Base-by-base conservation (phyloP, 2,888 invertebrate species). In the Rhopalosiphum nymphaeae region DNA sequence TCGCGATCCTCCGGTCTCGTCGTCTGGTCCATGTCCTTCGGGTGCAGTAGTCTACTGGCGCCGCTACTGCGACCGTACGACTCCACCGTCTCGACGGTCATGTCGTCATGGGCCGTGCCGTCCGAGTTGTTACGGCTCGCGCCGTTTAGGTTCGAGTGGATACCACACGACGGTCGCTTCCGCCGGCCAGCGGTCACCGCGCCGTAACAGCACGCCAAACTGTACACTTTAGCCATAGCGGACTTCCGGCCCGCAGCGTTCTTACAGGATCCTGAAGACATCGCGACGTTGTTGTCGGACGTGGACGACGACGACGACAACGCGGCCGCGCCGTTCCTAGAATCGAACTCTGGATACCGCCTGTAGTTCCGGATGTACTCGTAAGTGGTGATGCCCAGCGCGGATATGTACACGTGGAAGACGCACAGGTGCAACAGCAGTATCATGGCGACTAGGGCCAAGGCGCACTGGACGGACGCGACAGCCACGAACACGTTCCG, bases 401-500 rank as follows among this genome's bases (percentile, higher is more conserved):
- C 97, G 7, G 97, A 97, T 95, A 98, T 98, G 96, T 98, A 98
- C 94, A 98, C 97, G 96, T 98, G 98, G 96, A 98, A 98, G 96
- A 98, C 98, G 96, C 98, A 98, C 92, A 98, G 96, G 96, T 98
- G 98, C 95, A 98, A 96, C 94, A 98, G 96, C 91, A 98, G 96
- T 56, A 97, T 97, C 3, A 97, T 97, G 11, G 98, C 97, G 29
- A 97, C 97, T 46, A 98, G 97, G n/a, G 98, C 97, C 94, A 98
- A 96, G 46, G 97, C 96, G 49, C 97, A 97, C 91, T 98, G 96
- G 88, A 97, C 96, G 36, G 97, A 96, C 46, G 97, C 96, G n/a
- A 97, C 96, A 95, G 97, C 96, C 95, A 97, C 95, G 96, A 97
- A 96, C 95, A 96, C 96, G 95, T 95, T 95, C 90, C 95, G 94